phyloP scores from a whole-genome alignment of 2,888 invertebrate species.

The Hyposoter didymator region DNA sequence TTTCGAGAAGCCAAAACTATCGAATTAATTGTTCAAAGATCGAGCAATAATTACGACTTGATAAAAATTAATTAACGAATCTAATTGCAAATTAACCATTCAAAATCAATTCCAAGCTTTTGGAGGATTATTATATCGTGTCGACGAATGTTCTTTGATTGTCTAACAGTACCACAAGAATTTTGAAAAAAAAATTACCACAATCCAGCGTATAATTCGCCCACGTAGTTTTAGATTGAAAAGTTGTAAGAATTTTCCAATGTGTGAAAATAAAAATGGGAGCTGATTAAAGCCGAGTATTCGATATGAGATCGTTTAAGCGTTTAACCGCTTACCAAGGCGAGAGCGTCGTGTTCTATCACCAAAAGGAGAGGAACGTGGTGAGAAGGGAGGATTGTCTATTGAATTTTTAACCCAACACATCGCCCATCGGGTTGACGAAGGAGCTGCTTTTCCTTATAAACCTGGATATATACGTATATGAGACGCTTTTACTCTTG shows the following conservation, averaged over 20 bases:
- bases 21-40: slow-evolving; percentile 22
- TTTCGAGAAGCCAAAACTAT: slow-evolving; percentile 28
- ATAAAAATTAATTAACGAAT: background rate
- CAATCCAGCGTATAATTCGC: background rate
- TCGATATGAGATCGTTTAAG: slow-evolving; percentile 61
- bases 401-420: slow-evolving; percentile 58
- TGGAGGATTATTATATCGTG: background rate
- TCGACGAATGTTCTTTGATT: background rate
- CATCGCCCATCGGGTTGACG: slow-evolving; percentile 41
- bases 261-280: slow-evolving; percentile 22
- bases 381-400: slow-evolving; percentile 34
- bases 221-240: background rate
- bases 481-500: slow-evolving; percentile 25
- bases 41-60: background rate
- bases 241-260: background rate
- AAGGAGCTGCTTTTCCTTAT: slow-evolving; percentile 35
- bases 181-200: background rate
- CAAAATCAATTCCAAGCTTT: background rate
- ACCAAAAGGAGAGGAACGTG: slow-evolving; percentile 21
- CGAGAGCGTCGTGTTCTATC: slow-evolving; percentile 55
- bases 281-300: slow-evolving; percentile 70
- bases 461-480: slow-evolving; percentile 15
- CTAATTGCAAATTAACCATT: background rate
- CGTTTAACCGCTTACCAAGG: slow-evolving; percentile 66
- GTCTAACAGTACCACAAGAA: background rate